Evolutionary conservation across 1,140 invertebrate genomes (phyloP).

Genomic region (Agrilus planipennis): DNA sequence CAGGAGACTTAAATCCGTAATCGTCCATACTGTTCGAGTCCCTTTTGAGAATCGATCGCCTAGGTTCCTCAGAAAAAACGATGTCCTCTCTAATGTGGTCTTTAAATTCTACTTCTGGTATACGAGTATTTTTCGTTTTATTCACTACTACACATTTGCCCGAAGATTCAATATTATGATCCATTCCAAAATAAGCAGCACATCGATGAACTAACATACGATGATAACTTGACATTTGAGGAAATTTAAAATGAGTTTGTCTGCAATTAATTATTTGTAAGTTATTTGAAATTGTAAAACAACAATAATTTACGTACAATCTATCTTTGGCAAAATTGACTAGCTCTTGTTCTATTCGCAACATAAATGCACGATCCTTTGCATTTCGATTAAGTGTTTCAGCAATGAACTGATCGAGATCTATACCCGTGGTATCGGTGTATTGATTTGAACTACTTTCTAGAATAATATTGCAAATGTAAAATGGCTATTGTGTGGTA

Average conservation of each 20-base stretch:
- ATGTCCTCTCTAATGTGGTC: conserved; percentile 47
- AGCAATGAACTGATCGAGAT: conserved; percentile 77
- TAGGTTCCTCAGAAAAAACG: conserved; percentile 50
- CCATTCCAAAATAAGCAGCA: conserved; percentile 85
- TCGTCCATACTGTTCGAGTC: conserved; percentile 71
- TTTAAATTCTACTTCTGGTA: conserved; percentile 51
- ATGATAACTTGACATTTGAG: conserved; percentile 86
- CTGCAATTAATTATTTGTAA: conserved; percentile 34
- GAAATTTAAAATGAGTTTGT: conserved; percentile 68
- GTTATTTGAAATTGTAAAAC: background rate
- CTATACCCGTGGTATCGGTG: conserved; percentile 65
- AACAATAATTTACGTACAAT: conserved; percentile 44
- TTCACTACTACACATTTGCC: conserved; percentile 78
- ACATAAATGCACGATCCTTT: conserved; percentile 71
- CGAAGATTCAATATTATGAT: conserved; percentile 83
- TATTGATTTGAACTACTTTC: conserved; percentile 73
- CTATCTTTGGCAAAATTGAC: conserved; percentile 71
- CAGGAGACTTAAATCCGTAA: conserved; percentile 44
- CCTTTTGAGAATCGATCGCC: conserved; percentile 72
- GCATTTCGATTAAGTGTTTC: conserved; percentile 83
- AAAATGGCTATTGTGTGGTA: conserved; percentile 5
- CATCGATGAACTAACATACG: conserved; percentile 90
- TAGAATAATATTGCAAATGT: conserved; percentile 25
- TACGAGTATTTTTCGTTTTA: conserved; percentile 60
- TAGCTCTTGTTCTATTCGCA: conserved; percentile 81